Evolutionary conservation across 1,140 invertebrate species (phyloP), one percentile per base, ranked within the genome.

Genomic region (Lethrus apterus): DNA sequence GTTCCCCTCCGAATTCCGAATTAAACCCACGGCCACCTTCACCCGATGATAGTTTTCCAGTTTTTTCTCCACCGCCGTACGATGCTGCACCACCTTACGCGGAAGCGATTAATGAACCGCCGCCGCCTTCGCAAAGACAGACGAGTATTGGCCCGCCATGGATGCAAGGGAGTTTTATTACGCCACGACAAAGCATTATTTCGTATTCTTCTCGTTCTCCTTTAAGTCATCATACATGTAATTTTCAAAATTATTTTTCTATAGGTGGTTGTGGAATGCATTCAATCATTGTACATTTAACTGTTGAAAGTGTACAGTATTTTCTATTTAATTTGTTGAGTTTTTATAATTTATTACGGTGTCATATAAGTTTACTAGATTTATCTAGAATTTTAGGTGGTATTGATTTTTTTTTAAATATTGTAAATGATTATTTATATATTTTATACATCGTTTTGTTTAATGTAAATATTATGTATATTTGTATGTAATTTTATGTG

Each of bases 201-300:
- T 82, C 81, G 7, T 73, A 77, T 49, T 80, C 79, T n/a, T 84
- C 83, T 26, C 71, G 78, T 52, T 81, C 78, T 24, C 77, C 77
- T 51, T 75, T 75, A 30, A 86, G 84, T 47, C 84, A 89, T 70
- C 84, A 88, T 58, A 86, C 84, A 72, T 89, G 86, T 89, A 88
- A 84, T 64, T 65, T 32, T 26, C 13, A 31, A 19, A 3, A 11
- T 13, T 2, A 24, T 44, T 26, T 44, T 24, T 44, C n/a, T n/a
- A n/a, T n/a, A n/a, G n/a, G n/a, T n/a, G n/a, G n/a, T n/a, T n/a
- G n/a, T 44, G 43, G 29, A 24, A 31, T 34, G 20, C 8, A 44
- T 29, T 8, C 24, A 29, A 29, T 7, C 24, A 8, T 29, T 29
- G 24, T n/a, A 14, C 30, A 26, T 42, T 29, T 26, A 42, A 42